phyloP scores from a whole-genome alignment of 2,888 invertebrate species.

The Muscina levida region DNA sequence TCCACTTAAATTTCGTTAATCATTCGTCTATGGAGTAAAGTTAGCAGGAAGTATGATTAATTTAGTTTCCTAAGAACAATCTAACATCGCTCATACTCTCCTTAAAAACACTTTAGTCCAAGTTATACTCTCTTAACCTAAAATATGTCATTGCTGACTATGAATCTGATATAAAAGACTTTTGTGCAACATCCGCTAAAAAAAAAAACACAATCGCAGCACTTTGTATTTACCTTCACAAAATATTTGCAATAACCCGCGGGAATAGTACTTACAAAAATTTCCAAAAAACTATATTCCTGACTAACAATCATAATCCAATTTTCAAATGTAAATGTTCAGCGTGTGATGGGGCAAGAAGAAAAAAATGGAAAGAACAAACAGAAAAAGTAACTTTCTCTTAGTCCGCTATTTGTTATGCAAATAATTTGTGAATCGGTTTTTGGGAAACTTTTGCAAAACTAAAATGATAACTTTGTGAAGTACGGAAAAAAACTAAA shows the following conservation, averaged over 20 bases:
- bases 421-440: conserved; percentile 23
- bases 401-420: conserved; percentile 12
- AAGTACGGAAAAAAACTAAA: not conserved
- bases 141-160: too few species aligned
- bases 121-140: too few species aligned
- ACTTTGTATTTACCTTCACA: too few species aligned
- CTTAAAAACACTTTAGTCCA: not conserved
- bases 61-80: too few species aligned
- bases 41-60: too few species aligned
- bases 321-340: conserved; percentile 34
- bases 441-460: conserved; percentile 29
- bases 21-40: too few species aligned
- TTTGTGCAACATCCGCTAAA: too few species aligned
- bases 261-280: not conserved
- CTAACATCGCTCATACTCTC: not conserved
- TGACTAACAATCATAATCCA: conserved; percentile 22
- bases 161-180: too few species aligned
- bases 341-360: too few species aligned
- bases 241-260: conserved; percentile 6
- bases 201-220: too few species aligned
- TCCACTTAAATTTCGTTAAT: too few species aligned
- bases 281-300: conserved; percentile 2
- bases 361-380: conserved; percentile 7
- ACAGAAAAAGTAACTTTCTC: not conserved
- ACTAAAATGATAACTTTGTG: conserved; percentile 25